Conservation (phyloP, 2,797 vertebrate genomes). For the Mycteria americana region DNA sequence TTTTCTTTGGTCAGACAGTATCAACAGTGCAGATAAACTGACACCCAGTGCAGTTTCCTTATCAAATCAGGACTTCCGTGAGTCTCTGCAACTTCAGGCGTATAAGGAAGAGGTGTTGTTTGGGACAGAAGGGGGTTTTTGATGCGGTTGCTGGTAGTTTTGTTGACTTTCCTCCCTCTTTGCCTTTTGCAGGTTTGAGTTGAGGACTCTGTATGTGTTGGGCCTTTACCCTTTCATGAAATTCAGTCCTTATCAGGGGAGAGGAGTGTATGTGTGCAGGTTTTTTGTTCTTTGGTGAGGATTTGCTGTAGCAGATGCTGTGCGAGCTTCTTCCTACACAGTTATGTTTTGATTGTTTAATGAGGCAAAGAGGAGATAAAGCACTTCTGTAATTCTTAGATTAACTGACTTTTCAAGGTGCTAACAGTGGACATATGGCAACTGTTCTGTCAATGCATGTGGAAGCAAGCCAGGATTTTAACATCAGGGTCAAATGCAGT, state of each 20-base stretch:
- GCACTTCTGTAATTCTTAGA: constrained; percentile 59
- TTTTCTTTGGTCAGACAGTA: background rate
- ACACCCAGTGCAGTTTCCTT: background rate
- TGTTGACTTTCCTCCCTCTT: background rate
- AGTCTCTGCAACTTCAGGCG: background rate
- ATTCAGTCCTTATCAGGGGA: background rate
- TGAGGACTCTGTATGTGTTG: background rate
- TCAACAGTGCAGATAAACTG: background rate
- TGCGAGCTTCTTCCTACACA: constrained; percentile 34
- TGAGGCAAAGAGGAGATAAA: constrained; percentile 62
- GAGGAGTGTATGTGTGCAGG: background rate
- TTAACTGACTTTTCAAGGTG: constrained; percentile 54
- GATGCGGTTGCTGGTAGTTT: background rate
- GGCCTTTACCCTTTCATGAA: background rate
- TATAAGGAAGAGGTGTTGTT: background rate
- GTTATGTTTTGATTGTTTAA: constrained; percentile 65
- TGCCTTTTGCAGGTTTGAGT: background rate
- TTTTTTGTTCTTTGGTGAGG: background rate
- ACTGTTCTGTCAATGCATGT: background rate
- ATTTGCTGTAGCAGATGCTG: constrained; percentile 43
- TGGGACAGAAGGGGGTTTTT: background rate
- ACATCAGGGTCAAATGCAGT: constrained; percentile 62
- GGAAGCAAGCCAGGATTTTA: constrained; percentile 41
- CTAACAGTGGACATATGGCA: constrained; percentile 56
- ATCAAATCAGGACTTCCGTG: background rate